These are phyloP conservation scores for Tapirus indicus DNA, from an alignment of 2,797 vertebrate species.

Conservation along the genomic window DNA sequence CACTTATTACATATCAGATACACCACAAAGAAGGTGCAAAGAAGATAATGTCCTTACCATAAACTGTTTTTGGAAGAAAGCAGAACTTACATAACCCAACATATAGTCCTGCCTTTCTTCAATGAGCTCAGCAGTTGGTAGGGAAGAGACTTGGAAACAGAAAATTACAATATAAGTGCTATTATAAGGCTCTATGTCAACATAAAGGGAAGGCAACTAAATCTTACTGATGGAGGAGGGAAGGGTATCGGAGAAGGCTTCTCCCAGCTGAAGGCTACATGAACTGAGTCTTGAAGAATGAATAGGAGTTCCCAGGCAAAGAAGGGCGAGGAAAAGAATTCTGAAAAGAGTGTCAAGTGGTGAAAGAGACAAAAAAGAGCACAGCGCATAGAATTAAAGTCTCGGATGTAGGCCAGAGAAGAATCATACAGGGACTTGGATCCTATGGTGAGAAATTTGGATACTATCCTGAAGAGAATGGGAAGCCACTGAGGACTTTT, in stretches of 20 bases:
- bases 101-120: neutral
- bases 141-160: constrained; percentile 7
- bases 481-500: neutral
- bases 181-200: constrained; percentile 1
- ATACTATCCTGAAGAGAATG: neutral
- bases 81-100: constrained; percentile 15
- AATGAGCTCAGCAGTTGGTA: neutral
- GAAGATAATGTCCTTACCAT: constrained; percentile 27
- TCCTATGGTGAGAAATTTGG: neutral
- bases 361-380: constrained; percentile 42
- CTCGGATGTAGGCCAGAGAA: neutral
- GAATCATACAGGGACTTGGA: neutral
- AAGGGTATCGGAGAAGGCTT: neutral
- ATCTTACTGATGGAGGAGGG: neutral
- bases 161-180: constrained; percentile 24
- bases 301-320: neutral
- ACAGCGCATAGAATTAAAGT: neutral
- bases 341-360: neutral
- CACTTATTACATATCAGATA: neutral
- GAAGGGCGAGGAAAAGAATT: neutral
- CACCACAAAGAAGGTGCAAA: neutral
- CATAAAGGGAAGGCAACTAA: constrained; percentile 34
- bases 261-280: neutral
- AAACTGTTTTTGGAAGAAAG: constrained; percentile 52
- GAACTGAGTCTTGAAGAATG: neutral